Evolutionary conservation across 2,888 invertebrate species (phyloP), one percentile per base, ranked within the genome.

Genomic region (Eilema depressum): DNA sequence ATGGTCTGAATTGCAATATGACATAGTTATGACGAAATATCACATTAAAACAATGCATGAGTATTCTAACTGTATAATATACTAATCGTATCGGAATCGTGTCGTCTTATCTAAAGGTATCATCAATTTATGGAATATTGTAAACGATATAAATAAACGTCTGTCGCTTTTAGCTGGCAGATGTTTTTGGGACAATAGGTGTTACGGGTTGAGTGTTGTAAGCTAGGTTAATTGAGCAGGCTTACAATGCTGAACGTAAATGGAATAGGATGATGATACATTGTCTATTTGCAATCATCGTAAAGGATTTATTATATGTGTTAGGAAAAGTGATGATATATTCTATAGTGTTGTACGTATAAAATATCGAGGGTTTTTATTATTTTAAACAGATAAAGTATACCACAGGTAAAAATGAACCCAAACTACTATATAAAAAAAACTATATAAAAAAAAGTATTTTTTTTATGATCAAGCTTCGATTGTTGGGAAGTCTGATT

Each of bases 61-160:
- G n/a, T n/a, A n/a, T n/a, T n/a, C n/a, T n/a, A n/a, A n/a, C n/a
- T n/a, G n/a, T n/a, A n/a, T n/a, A n/a, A n/a, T n/a, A n/a, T 20
- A 47, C 20, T 14, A 5, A 8, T n/a, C 26, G 37, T 41, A 20
- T 63, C 68, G 57, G 23, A 41, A 63, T 14, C 63, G 57, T 68
- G 41, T 41, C 63, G 68, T 33, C n/a, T 25, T n/a, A 26, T 41
- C 20, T 68, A 57, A 69, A 57, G n/a, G 33, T 53, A 17, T 63
- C 37, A 25, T 33, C 23, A 3, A 62, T 37, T 57, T 37, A 26
- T 63, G 25, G 63, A 47, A 47, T 60, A 60, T 60, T 65, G 60
- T 65, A 64, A n/a, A 60, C 60, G 63, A 69, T 65, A 64, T 57
- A 69, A 59, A 69, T 63, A 69, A 53, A 69, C 47, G 69, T 47